Evolutionary conservation across 2,888 invertebrate species (phyloP).

Genomic region (Hemithea aestivaria): DNA sequence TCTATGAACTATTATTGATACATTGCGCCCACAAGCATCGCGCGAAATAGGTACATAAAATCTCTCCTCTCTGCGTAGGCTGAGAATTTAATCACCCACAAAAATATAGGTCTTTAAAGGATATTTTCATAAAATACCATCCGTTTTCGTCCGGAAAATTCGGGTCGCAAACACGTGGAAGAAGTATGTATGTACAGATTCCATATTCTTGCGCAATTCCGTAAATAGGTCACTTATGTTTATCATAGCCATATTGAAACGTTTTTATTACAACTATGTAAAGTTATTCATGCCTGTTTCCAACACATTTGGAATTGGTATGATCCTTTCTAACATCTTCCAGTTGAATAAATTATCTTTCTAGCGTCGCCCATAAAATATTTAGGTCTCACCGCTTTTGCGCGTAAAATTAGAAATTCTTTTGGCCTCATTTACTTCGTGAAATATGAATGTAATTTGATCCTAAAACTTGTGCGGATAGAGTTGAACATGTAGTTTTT

Average conservation of each 20-base stretch:
- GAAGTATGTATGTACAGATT: too few relatives aligned
- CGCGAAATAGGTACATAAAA: too few relatives aligned
- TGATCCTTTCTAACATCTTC: slow-evolving; percentile 31
- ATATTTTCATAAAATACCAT: too few relatives aligned
- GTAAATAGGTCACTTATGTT: too few relatives aligned
- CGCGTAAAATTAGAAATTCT: slow-evolving; percentile 32
- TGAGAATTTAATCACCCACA: too few relatives aligned
- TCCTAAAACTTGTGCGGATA: slow-evolving; percentile 16
- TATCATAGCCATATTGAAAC: slow-evolving; percentile 5
- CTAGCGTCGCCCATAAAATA: slow-evolving; percentile 32
- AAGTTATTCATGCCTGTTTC: slow-evolving; percentile 29
- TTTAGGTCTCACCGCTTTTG: slow-evolving; percentile 27
- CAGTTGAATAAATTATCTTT: slow-evolving; percentile 42
- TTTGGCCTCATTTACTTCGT: slow-evolving; percentile 21
- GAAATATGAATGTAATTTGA: slow-evolving; percentile 25
- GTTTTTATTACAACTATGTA: slow-evolving; percentile 3
- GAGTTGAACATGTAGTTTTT: slow-evolving; percentile 16
- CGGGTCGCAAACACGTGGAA: too few relatives aligned
- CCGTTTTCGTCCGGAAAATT: too few relatives aligned
- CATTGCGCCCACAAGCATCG: too few relatives aligned
- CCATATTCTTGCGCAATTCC: too few relatives aligned
- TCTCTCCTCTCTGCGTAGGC: too few relatives aligned
- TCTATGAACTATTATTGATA: too few relatives aligned
- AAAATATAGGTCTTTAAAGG: background rate
- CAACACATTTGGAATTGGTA: slow-evolving; percentile 40